Conservation (phyloP, 2,113 vertebrate species). For the Actenoides hombroni region DNA sequence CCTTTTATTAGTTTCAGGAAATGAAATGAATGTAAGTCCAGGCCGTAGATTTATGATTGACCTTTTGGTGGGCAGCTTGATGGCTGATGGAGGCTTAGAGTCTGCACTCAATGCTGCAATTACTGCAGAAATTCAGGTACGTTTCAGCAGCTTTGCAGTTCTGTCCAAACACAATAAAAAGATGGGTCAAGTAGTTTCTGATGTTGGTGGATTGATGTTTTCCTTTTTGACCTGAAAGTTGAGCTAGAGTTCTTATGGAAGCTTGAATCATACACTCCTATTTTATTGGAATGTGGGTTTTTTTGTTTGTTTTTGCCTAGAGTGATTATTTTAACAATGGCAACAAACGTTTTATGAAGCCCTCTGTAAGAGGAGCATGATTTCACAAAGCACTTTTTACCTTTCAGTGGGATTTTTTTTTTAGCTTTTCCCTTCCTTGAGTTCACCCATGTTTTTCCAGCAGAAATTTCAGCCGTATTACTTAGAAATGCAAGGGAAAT, state of each 20-base stretch:
- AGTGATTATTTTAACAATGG: not conserved
- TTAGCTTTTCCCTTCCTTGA: not conserved
- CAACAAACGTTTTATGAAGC: not conserved
- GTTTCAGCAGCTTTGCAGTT: not conserved
- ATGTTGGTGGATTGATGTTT: not conserved
- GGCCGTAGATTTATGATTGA: slow-evolving; percentile 98
- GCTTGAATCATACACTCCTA: not conserved
- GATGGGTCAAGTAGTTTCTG: not conserved
- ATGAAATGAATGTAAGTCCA: slow-evolving; percentile 91
- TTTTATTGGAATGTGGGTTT: not conserved
- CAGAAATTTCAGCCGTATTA: not conserved
- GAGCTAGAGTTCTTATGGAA: not conserved
- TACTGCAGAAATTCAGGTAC: slow-evolving; percentile 96
- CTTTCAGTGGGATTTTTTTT: not conserved
- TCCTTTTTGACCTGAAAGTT: not conserved
- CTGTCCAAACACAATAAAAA: not conserved
- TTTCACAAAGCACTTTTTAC: not conserved
- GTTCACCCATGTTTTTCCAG: not conserved
- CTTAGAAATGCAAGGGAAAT: not conserved
- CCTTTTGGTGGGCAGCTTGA: slow-evolving; percentile 94
- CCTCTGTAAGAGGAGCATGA: not conserved
- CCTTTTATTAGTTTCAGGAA: slow-evolving; percentile 82
- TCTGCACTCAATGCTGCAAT: slow-evolving; percentile 94
- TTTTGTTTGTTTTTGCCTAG: not conserved
- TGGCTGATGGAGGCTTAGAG: slow-evolving; percentile 96